These are phyloP conservation scores for Stigmatopora nigra DNA, from an alignment of 2,113 vertebrate genomes.

Conservation along the genomic window DNA sequence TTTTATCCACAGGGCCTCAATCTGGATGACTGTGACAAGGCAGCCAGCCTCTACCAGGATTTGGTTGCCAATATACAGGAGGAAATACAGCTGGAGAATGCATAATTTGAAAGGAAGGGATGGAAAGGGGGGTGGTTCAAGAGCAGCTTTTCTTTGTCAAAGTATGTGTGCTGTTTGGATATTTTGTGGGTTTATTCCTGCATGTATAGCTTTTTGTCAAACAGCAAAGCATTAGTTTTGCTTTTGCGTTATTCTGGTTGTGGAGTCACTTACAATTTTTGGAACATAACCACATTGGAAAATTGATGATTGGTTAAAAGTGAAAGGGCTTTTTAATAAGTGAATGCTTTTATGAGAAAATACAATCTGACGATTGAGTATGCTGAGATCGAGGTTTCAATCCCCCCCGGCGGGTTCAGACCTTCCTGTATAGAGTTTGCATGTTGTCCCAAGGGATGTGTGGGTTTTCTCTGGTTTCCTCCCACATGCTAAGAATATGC, in stretches of 20 bases:
- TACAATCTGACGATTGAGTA: too few relatives aligned
- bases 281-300: background rate
- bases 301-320: background rate
- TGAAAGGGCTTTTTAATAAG: background rate
- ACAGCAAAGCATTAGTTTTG: background rate
- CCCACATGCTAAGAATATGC: too few relatives aligned
- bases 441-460: too few relatives aligned
- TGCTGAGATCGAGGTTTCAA: too few relatives aligned
- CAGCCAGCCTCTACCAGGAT: slow-evolving; percentile 62
- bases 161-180: slow-evolving; percentile 4
- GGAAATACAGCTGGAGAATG: slow-evolving; percentile 67
- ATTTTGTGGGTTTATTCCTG: background rate
- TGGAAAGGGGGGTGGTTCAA: background rate
- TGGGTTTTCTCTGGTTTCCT: too few relatives aligned
- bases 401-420: too few relatives aligned
- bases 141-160: background rate
- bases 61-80: slow-evolving; percentile 47
- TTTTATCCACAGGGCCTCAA: slow-evolving; percentile 63
- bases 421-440: too few relatives aligned
- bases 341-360: too few relatives aligned
- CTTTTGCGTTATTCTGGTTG: background rate
- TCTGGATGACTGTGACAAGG: slow-evolving; percentile 57
- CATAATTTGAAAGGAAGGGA: slow-evolving; percentile 38
- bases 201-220: slow-evolving; percentile 1
- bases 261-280: background rate